Base-by-base conservation (phyloP, 2,113 vertebrate species). In the Glaucomys volans region DNA sequence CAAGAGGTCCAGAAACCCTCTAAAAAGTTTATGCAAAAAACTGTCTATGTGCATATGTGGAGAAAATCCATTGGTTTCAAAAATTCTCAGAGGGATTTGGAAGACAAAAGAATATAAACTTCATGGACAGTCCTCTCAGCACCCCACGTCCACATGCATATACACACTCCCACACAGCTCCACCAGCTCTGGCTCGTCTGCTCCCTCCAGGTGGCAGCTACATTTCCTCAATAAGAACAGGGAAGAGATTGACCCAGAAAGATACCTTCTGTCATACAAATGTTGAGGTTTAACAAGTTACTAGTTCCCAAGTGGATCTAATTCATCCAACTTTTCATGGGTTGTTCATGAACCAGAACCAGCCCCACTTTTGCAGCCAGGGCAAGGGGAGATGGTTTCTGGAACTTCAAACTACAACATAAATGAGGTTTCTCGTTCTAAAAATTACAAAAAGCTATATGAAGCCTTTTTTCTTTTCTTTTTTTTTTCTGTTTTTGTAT, bases 231-330 rank as follows among this genome's bases (percentile, higher is more conserved):
- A 66, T 75, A 77, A 97, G 74, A 92, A 94, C 66, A 69, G 66
- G 40, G 40, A 69, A 66, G 47, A 92, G 59, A 74, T 26, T 79
- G 81, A 90, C 81, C 89, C 76, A 90, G 82, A 95, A 92, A 96
- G 85, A 91, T 44, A 67, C 71, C 87, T 96, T 95, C 94, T 94
- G 76, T 92, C 69, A 82, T 57, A 90, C 54, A 94, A 85, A 85
- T 57, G 74, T 82, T 74, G 14, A 88, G 40, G 80, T 74, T 90
- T 94, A 91, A 57, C 67, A 71, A 79, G 67, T 52, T 82, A 42
- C 59, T 74, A 22, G 28, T 64, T 95, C 76, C 52, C 66, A 96
- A 37, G 12, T 90, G 35, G 72, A 74, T 90, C 76, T 87, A 90
- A 80, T n/a, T 62, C 42, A 71, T 35, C 71, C 81, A 77, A 14